Conservation (phyloP, 2,113 vertebrate species). For the Pogonocichla stellata region DNA sequence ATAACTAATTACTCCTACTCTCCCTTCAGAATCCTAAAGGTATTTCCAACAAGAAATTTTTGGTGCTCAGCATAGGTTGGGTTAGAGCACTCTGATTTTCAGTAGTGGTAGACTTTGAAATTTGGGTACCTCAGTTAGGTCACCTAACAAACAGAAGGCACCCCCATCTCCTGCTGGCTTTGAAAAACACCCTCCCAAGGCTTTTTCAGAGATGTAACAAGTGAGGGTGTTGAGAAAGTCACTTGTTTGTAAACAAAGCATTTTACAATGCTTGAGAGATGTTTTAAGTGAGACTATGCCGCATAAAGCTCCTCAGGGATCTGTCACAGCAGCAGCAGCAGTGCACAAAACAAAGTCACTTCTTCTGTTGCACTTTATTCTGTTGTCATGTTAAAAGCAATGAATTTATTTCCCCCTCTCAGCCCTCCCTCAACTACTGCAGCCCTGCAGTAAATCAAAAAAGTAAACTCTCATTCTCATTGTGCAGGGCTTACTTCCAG, state of each 20-base stretch:
- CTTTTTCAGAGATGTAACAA: slow-evolving; percentile 20
- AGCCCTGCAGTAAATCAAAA: slow-evolving; percentile 81
- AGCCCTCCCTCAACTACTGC: slow-evolving; percentile 66
- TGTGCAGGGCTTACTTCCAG: slow-evolving; percentile 80
- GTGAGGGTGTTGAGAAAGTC: slow-evolving; percentile 28
- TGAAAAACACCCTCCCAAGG: background rate
- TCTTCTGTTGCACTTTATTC: slow-evolving; percentile 74
- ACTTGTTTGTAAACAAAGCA: slow-evolving; percentile 69
- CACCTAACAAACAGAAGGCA: slow-evolving; percentile 14
- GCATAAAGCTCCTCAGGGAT: slow-evolving; percentile 60
- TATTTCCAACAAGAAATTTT: background rate
- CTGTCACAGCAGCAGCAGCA: slow-evolving; percentile 38
- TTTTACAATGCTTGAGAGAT: slow-evolving; percentile 48
- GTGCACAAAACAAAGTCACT: slow-evolving; percentile 73
- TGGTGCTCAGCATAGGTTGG: fast-evolving
- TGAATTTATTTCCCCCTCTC: slow-evolving; percentile 78
- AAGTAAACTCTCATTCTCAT: slow-evolving; percentile 83
- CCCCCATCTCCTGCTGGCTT: background rate
- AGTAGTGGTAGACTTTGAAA: background rate
- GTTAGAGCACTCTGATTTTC: background rate
- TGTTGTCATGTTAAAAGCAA: slow-evolving; percentile 80
- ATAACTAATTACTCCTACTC: background rate
- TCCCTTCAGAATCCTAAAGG: background rate
- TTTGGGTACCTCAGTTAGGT: background rate
- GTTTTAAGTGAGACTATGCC: slow-evolving; percentile 43